Evolutionary conservation across 2,888 invertebrate genomes (phyloP).

Genomic region (Petrolisthes cinctipes): DNA sequence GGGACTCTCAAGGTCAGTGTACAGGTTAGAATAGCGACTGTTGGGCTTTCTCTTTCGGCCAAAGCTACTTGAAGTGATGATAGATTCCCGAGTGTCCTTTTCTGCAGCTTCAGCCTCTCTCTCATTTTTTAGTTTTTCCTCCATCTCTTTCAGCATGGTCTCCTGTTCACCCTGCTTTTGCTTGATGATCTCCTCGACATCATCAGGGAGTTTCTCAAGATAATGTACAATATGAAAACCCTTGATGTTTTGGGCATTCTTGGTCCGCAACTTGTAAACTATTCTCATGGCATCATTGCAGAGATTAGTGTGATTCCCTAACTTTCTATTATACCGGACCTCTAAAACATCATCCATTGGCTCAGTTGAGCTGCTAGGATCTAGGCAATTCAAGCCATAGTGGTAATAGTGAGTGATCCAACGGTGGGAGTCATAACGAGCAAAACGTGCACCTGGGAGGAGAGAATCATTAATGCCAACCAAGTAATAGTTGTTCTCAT

Average conservation of each 20-base stretch:
- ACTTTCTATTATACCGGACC: slow-evolving; percentile 37
- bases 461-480: not conserved
- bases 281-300: slow-evolving; percentile 27
- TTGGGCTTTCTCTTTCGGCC: slow-evolving; percentile 40
- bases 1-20: not conserved
- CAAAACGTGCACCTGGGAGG: slow-evolving; percentile 32
- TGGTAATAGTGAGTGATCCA: slow-evolving; percentile 34
- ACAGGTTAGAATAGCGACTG: slow-evolving; percentile 30
- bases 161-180: slow-evolving; percentile 16
- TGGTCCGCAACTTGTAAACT: slow-evolving; percentile 27
- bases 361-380: not conserved
- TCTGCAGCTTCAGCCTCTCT: slow-evolving; percentile 22
- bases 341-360: slow-evolving; percentile 22
- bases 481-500: not conserved
- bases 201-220: slow-evolving; percentile 16
- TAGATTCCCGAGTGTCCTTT: slow-evolving; percentile 4
- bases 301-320: slow-evolving; percentile 21
- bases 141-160: slow-evolving; percentile 7
- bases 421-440: slow-evolving; percentile 41
- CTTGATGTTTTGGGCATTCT: not conserved
- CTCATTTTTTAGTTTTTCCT: slow-evolving; percentile 14
- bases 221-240: slow-evolving; percentile 34
- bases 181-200: not conserved
- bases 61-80: slow-evolving; percentile 27
- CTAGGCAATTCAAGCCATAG: slow-evolving; percentile 24